Evolutionary conservation across 2,797 vertebrate genomes (phyloP).

Genomic region (Urocyon cinereoargenteus): DNA sequence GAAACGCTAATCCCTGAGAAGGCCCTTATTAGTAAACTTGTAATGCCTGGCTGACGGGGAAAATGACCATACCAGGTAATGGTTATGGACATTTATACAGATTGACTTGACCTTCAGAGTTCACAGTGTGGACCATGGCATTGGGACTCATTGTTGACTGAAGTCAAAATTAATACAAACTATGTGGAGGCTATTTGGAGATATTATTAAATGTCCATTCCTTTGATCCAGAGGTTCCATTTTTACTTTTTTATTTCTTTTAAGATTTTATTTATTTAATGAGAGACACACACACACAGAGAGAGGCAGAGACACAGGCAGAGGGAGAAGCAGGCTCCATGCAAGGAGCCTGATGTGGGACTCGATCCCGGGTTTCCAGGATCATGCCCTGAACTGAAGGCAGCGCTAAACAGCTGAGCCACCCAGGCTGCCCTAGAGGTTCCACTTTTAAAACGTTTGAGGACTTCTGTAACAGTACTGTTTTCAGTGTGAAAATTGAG

Average conservation of each 20-base stretch:
- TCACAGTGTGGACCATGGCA: not conserved
- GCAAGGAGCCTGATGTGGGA: too few species aligned
- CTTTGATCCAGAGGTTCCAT: not conserved
- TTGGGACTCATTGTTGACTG: not conserved
- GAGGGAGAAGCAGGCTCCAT: too few species aligned
- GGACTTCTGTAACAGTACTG: not conserved
- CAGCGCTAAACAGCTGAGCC: too few species aligned
- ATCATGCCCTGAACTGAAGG: too few species aligned
- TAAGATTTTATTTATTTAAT: too few species aligned
- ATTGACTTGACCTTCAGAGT: not conserved
- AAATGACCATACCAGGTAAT: not conserved
- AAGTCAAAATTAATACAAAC: not conserved
- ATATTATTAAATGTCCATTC: not conserved
- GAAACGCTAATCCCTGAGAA: slow-evolving; percentile 19
- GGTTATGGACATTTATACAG: not conserved
- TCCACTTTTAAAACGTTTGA: slow-evolving; percentile 4
- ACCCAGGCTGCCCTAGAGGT: not conserved
- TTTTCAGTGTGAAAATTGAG: not conserved
- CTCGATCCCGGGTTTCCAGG: too few species aligned
- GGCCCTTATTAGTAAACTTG: not conserved
- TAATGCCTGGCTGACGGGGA: not conserved
- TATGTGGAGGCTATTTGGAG: not conserved
- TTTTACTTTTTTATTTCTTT: not conserved
- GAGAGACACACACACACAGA: too few species aligned
- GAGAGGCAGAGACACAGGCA: too few species aligned